phyloP scores from a whole-genome alignment of 2,113 vertebrate genomes.

The Sphyrna mokarran region DNA sequence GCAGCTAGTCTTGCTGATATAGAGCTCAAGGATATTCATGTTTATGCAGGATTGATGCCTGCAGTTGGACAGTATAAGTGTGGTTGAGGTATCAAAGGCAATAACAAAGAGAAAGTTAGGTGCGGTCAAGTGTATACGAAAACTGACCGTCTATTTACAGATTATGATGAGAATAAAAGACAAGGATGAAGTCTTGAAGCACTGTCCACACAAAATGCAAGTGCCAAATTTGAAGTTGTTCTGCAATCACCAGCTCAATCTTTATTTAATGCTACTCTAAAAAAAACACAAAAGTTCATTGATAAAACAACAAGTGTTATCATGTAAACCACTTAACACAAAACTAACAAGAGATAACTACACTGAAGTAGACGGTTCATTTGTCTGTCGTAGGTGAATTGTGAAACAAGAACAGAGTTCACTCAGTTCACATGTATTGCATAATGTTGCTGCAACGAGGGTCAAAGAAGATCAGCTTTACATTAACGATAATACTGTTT shows the following conservation, averaged over 20 bases:
- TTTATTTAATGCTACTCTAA: neutral
- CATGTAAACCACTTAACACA: neutral
- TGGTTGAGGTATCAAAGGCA: neutral
- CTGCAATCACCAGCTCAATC: neutral
- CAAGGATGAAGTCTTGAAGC: neutral
- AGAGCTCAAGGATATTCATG: neutral
- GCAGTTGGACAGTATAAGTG: neutral
- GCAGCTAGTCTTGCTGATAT: neutral
- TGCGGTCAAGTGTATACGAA: neutral
- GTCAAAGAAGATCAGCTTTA: conserved; percentile 35
- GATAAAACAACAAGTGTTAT: neutral
- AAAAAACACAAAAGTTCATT: neutral
- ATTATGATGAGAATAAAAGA: neutral
- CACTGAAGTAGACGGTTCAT: neutral
- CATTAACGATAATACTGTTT: neutral
- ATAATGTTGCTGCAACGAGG: neutral
- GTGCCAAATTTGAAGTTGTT: neutral
- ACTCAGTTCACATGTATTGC: neutral
- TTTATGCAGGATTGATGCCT: neutral
- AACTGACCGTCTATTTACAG: neutral
- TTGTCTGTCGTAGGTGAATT: neutral
- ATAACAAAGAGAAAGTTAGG: neutral
- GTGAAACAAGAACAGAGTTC: conserved; percentile 5
- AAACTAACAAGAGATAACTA: neutral
- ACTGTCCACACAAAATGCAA: neutral